Percentiles rank a stretch among this genome's conserved stretches.
phyloP scores from a whole-genome alignment of 2,797 vertebrate genomes.

The Sciurus carolinensis region DNA sequence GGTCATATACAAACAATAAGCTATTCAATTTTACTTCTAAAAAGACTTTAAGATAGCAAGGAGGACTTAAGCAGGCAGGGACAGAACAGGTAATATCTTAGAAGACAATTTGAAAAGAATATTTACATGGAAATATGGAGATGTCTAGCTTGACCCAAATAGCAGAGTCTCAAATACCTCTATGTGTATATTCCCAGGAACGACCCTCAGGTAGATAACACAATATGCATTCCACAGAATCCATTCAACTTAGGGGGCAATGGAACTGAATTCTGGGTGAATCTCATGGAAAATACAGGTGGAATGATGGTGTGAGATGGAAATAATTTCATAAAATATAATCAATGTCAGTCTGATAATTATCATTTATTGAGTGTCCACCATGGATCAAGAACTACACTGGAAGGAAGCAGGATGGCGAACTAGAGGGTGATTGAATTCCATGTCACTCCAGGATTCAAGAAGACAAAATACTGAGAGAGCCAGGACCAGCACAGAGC shows the following conservation, averaged over 20 bases:
- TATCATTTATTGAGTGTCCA: neutral
- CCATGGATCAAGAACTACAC: neutral
- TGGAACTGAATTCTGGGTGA: neutral
- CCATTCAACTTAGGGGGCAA: neutral
- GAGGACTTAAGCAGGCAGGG: neutral
- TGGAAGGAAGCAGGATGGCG: too few relatives aligned
- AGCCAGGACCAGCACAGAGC: too few relatives aligned
- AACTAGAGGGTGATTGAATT: too few relatives aligned
- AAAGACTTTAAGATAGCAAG: neutral
- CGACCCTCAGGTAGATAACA: conserved; percentile 33
- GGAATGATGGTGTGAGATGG: neutral
- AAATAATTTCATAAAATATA: conserved; percentile 74
- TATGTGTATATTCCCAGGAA: neutral
- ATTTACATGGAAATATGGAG: neutral
- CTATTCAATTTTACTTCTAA: conserved; percentile 3
- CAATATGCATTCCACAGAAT: neutral
- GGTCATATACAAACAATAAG: neutral
- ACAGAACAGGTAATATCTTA: neutral
- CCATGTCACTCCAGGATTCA: too few relatives aligned
- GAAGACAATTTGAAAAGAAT: neutral
- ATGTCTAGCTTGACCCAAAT: conserved; percentile 26
- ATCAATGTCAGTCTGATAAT: conserved; percentile 4
- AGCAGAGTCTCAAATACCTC: conserved; percentile 14
- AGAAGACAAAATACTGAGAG: too few relatives aligned
- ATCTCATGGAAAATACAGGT: neutral